These are phyloP conservation scores for Clanis bilineata DNA, from an alignment of 2,888 invertebrate genomes.

Conservation along the genomic window DNA sequence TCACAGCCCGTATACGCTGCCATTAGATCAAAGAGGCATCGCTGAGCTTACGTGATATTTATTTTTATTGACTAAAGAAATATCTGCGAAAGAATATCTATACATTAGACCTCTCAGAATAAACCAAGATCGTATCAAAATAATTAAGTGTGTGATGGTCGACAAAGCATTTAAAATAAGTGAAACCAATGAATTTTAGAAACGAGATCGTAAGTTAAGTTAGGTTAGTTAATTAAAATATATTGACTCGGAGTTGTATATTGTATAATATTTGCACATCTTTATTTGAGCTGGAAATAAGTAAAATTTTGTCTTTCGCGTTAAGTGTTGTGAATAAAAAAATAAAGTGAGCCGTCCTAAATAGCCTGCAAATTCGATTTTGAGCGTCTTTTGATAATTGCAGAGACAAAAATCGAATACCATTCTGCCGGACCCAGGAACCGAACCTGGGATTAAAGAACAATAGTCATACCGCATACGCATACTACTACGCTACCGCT, in stretches of 20 bases:
- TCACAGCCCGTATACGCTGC: no score
- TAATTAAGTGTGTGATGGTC: conserved; percentile 5
- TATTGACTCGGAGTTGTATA: not conserved
- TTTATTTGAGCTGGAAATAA: not conserved
- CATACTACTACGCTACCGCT: not conserved
- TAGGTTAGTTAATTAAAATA: conserved; percentile 11
- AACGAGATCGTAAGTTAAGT: not conserved
- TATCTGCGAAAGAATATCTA: not conserved
- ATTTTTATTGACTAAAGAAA: not conserved
- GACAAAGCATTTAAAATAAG: not conserved
- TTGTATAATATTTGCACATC: conserved; percentile 1
- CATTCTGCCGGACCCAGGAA: no score
- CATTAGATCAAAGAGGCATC: no score
- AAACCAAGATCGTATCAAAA: not conserved
- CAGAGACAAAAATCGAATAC: no score
- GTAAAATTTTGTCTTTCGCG: not conserved
- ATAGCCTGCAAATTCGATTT: no score
- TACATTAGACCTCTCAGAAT: not conserved
- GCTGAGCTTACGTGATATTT: no score
- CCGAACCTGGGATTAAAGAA: no score
- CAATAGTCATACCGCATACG: no score
- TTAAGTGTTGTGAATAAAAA: no score
- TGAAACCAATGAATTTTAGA: not conserved
- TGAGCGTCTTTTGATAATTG: no score
- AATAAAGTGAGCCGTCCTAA: no score